phyloP scores from a whole-genome alignment of 2,888 invertebrate species.

The Candidula unifasciata region DNA sequence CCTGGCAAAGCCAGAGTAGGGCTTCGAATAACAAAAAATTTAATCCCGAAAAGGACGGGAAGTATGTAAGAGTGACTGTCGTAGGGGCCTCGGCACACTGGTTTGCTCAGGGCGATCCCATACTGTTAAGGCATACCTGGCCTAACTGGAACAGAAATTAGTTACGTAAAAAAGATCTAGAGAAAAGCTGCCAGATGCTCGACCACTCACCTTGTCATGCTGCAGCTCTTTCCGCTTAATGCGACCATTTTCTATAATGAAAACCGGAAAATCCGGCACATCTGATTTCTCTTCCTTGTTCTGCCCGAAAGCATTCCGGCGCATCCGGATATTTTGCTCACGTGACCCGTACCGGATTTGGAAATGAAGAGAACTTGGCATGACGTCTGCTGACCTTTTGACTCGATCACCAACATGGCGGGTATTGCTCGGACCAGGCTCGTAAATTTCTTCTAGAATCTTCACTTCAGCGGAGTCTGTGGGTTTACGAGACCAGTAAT shows the following conservation, averaged over 20 bases:
- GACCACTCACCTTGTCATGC: slow-evolving; percentile 11
- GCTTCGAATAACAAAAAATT: no score
- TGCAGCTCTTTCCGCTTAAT: slow-evolving; percentile 12
- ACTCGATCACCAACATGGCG: background rate
- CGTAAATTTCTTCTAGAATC: background rate
- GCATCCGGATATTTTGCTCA: slow-evolving; percentile 5
- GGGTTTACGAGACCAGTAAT: no score
- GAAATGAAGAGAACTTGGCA: slow-evolving; percentile 27
- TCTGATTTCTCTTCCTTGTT: slow-evolving; percentile 28
- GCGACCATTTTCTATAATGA: slow-evolving; percentile 27
- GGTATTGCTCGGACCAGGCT: background rate
- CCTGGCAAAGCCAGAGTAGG: no score
- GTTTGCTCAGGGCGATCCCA: no score
- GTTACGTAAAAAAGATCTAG: background rate
- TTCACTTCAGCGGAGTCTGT: background rate
- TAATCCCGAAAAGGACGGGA: no score
- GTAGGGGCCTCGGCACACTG: no score
- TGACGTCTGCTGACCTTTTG: background rate
- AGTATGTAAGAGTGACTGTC: no score
- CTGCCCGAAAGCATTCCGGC: background rate
- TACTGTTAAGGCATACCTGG: no score
- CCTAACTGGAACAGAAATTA: no score
- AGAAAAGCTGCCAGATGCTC: no score
- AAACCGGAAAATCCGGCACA: slow-evolving; percentile 28
- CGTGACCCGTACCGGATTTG: slow-evolving; percentile 19